Conservation (phyloP, 2,888 invertebrate species). For the Cheilosia grossa region DNA sequence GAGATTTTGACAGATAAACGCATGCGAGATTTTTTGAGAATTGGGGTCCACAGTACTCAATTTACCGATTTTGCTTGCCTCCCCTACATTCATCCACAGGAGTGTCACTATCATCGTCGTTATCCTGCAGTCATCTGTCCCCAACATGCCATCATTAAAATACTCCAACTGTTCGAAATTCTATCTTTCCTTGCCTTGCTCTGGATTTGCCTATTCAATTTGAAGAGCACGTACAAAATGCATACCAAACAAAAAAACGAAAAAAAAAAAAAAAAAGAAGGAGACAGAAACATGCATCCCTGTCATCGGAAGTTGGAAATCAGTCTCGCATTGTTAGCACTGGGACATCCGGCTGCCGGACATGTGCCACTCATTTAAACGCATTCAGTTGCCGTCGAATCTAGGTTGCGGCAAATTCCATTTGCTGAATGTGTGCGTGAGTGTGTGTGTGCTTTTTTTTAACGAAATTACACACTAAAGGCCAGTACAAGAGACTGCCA, state of each 20-base stretch:
- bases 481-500: not conserved
- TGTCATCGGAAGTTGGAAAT: constrained; percentile 51
- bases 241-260: not conserved
- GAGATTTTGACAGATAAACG: too few species aligned
- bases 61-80: not conserved
- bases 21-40: too few species aligned
- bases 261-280: not conserved
- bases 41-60: not conserved
- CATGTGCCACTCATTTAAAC: constrained; percentile 27
- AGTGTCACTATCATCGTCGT: not conserved
- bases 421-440: not conserved
- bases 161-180: constrained; percentile 1
- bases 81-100: not conserved
- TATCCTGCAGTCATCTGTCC: not conserved
- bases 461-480: constrained; percentile 1
- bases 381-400: constrained; percentile 16
- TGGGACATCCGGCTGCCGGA: constrained; percentile 26
- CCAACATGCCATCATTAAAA: constrained; percentile 39
- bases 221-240: constrained; percentile 36
- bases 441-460: constrained; percentile 4
- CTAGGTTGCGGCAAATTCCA: constrained; percentile 12
- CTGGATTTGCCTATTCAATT: constrained; percentile 43
- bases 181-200: constrained; percentile 8
- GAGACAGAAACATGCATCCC: constrained; percentile 20
- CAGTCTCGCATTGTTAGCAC: constrained; percentile 53